Conservation (phyloP, 1,140 invertebrate species). For the Holotrichia oblita region DNA sequence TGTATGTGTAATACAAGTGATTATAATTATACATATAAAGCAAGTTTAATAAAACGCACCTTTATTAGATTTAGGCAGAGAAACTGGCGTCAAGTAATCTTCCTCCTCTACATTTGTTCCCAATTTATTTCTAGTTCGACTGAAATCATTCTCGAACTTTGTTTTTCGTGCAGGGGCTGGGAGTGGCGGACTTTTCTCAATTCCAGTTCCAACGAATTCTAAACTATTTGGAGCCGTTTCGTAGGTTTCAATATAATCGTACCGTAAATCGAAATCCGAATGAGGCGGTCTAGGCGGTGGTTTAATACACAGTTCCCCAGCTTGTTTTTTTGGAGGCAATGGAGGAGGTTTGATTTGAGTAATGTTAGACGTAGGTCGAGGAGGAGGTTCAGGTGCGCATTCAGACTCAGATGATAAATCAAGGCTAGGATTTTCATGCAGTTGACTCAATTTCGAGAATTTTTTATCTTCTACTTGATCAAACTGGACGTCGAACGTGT, state of each 20-base stretch:
- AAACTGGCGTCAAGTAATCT: conserved; percentile 71
- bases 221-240: conserved; percentile 61
- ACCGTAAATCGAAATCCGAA: conserved; percentile 65
- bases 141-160: conserved; percentile 63
- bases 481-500: conserved; percentile 50
- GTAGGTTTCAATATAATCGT: conserved; percentile 70
- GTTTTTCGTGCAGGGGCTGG: conserved; percentile 71
- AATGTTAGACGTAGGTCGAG: conserved; percentile 67
- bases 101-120: conserved; percentile 60
- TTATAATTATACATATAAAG: too few species aligned
- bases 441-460: conserved; percentile 47
- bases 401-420: conserved; percentile 58
- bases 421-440: conserved; percentile 53
- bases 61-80: conserved; percentile 55
- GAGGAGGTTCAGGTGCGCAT: conserved; percentile 74
- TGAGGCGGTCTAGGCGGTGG: conserved; percentile 74
- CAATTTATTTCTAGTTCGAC: conserved; percentile 59
- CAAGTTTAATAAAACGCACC: conserved; percentile 39
- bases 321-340: conserved; percentile 82
- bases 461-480: conserved; percentile 43
- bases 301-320: conserved; percentile 59
- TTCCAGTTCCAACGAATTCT: conserved; percentile 56
- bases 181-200: conserved; percentile 65
- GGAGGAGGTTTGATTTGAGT: conserved; percentile 79
- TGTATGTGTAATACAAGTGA: too few species aligned